Percentiles rank a stretch among this genome's conserved stretches.
These are phyloP conservation scores for Syngnathus rostellatus DNA, from an alignment of 2,797 vertebrate genomes.

Conservation along the genomic window DNA sequence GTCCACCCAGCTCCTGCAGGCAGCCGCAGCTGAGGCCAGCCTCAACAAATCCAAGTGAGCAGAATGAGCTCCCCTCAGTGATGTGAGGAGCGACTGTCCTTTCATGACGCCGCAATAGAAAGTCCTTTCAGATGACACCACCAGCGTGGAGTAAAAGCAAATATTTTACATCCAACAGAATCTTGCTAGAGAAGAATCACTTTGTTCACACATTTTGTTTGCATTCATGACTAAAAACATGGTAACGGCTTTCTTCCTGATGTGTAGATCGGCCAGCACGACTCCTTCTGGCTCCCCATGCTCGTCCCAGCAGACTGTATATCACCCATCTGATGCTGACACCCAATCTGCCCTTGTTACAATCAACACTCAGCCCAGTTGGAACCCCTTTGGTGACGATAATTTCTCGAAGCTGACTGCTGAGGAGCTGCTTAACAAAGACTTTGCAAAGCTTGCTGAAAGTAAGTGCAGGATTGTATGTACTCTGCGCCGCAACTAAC, in stretches of 20 bases:
- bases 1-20: constrained; percentile 92
- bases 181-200: constrained; percentile 17
- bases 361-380: constrained; percentile 69
- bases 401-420: constrained; percentile 98
- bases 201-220: constrained; percentile 42
- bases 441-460: constrained; percentile 90
- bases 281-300: constrained; percentile 95
- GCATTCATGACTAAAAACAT: constrained; percentile 9
- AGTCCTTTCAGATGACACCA: constrained; percentile 49
- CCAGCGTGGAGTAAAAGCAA: constrained; percentile 30
- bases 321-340: constrained; percentile 67
- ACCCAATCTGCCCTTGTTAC: constrained; percentile 54
- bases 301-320: constrained; percentile 95
- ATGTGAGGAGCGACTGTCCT: constrained; percentile 39
- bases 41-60: constrained; percentile 97
- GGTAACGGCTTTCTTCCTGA: constrained; percentile 18
- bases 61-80: constrained; percentile 36
- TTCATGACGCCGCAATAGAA: constrained; percentile 44
- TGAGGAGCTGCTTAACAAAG: constrained; percentile 96
- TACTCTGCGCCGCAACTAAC: not conserved
- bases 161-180: constrained; percentile 36
- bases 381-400: constrained; percentile 97
- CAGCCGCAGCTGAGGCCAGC: constrained; percentile 91
- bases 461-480: constrained; percentile 57
- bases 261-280: constrained; percentile 87